phyloP scores from a whole-genome alignment of 2,888 invertebrate genomes.

The Aradus depressus region DNA sequence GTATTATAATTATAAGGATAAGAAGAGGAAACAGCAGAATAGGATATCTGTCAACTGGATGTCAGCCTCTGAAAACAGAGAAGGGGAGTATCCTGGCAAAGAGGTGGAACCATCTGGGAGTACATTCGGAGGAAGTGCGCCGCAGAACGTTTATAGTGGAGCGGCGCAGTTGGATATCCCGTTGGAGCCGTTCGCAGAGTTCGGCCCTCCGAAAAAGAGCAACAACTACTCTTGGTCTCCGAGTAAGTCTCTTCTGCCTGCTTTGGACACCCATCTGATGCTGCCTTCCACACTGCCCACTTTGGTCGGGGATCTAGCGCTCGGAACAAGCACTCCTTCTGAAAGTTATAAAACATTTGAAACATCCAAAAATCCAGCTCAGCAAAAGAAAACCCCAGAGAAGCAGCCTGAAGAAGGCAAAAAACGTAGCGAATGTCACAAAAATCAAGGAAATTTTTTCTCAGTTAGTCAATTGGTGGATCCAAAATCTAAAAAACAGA shows the following conservation, averaged over 20 bases:
- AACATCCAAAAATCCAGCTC: not conserved
- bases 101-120: constrained; percentile 4
- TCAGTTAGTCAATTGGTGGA: constrained; percentile 54
- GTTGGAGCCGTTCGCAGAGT: constrained; percentile 18
- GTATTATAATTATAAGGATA: constrained; percentile 15
- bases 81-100: not conserved
- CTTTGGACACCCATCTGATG: constrained; percentile 35
- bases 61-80: constrained; percentile 42
- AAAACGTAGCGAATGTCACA: constrained; percentile 13
- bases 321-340: constrained; percentile 35
- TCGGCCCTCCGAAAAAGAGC: constrained; percentile 19
- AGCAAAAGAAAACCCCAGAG: constrained; percentile 17
- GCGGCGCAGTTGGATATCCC: constrained; percentile 5
- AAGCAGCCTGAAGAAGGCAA: constrained; percentile 19
- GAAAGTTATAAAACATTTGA: constrained; percentile 23
- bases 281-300: constrained; percentile 46
- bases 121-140: not conserved
- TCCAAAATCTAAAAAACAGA: constrained; percentile 29
- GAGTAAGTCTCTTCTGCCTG: constrained; percentile 29
- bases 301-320: constrained; percentile 49
- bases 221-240: constrained; percentile 31
- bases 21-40: constrained; percentile 22
- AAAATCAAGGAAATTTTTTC: constrained; percentile 37
- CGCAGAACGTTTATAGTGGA: constrained; percentile 2
- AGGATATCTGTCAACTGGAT: constrained; percentile 46